phyloP scores from a whole-genome alignment of 2,797 vertebrate genomes.

The Enteromius trimaculatus region DNA sequence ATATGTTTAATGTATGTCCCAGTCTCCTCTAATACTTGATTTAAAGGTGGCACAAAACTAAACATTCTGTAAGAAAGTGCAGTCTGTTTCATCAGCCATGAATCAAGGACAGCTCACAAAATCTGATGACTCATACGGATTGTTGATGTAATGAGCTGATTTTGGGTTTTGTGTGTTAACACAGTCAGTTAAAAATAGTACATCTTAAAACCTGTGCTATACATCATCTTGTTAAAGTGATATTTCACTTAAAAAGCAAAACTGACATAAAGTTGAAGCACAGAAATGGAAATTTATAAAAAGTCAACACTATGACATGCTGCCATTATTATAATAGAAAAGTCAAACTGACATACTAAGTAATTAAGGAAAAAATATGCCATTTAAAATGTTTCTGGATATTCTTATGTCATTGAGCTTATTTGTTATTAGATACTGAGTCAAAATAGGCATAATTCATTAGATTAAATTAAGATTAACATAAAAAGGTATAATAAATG shows the following conservation, averaged over 20 bases:
- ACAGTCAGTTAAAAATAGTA: neutral
- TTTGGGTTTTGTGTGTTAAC: neutral
- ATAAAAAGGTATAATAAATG: neutral
- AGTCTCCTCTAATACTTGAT: slow-evolving; percentile 27
- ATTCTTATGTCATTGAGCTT: too few species aligned
- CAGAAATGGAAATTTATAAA: neutral
- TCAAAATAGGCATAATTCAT: neutral
- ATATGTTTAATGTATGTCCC: neutral
- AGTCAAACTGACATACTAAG: neutral
- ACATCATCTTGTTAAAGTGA: neutral
- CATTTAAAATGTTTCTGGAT: neutral
- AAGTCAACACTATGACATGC: neutral
- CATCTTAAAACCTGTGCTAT: neutral
- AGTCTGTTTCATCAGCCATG: slow-evolving; percentile 24
- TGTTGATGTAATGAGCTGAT: slow-evolving; percentile 14
- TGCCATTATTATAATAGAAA: neutral
- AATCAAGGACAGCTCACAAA: slow-evolving; percentile 32
- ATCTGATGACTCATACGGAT: slow-evolving; percentile 20
- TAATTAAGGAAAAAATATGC: neutral
- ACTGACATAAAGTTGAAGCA: neutral
- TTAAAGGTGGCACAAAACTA: slow-evolving; percentile 52
- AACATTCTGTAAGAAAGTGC: slow-evolving; percentile 31
- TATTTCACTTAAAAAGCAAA: neutral
- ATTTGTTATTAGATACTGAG: neutral
- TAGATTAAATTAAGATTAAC: neutral